Conservation (phyloP, 2,888 invertebrate genomes). For the Tetanocera ferruginea region DNA sequence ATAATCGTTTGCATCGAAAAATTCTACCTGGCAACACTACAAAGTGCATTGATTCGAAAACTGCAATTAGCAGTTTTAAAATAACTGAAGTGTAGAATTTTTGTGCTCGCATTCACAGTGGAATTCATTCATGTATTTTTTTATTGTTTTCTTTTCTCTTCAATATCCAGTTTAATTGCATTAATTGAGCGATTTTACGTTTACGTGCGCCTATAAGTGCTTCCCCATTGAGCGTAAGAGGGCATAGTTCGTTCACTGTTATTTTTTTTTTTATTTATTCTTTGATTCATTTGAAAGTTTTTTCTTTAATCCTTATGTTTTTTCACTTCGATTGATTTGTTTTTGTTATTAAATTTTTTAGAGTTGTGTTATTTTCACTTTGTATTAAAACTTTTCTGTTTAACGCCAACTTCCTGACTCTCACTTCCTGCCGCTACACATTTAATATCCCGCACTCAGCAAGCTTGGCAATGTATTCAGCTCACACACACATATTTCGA, state of each 20-base stretch:
- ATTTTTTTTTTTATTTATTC: constrained; percentile 40
- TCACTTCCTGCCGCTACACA: background rate
- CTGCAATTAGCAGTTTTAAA: constrained; percentile 36
- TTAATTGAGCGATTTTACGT: constrained; percentile 26
- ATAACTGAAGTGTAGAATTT: constrained; percentile 53
- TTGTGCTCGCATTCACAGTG: constrained; percentile 39
- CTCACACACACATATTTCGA: too few relatives aligned
- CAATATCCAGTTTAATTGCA: constrained; percentile 2
- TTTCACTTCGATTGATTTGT: constrained; percentile 8
- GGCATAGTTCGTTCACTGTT: background rate
- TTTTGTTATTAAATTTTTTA: background rate
- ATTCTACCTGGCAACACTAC: constrained; percentile 38
- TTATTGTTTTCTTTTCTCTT: background rate
- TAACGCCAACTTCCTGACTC: background rate
- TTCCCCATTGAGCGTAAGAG: background rate
- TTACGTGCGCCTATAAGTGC: background rate
- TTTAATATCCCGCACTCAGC: too few relatives aligned
- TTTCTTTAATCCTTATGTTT: constrained; percentile 3
- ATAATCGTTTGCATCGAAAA: background rate
- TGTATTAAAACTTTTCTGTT: background rate
- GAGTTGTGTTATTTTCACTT: background rate
- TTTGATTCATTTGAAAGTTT: constrained; percentile 46
- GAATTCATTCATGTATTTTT: background rate
- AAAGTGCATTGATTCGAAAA: constrained; percentile 41
- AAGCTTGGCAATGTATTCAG: too few relatives aligned